Percentiles rank a stretch among this genome's conserved stretches.
phyloP scores from a whole-genome alignment of 2,797 vertebrate genomes.

The Lepidocolaptes lacrymiger region DNA sequence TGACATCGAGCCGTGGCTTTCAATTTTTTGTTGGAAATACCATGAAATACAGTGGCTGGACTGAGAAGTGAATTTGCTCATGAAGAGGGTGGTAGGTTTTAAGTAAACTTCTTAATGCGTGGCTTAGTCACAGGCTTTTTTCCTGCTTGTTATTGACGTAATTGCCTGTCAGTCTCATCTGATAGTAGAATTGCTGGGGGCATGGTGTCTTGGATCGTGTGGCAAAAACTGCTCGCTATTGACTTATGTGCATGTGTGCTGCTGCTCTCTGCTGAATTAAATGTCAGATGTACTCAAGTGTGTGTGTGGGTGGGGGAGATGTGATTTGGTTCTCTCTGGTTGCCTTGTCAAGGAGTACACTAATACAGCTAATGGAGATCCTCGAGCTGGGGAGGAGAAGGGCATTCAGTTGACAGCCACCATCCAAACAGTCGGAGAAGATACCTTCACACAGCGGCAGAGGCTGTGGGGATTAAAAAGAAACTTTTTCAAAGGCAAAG shows the following conservation, averaged over 20 bases:
- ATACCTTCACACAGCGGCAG: neutral
- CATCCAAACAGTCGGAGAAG: conserved; percentile 29
- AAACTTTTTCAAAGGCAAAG: neutral
- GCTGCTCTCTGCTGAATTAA: conserved; percentile 46
- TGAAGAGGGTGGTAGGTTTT: neutral
- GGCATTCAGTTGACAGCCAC: conserved; percentile 21
- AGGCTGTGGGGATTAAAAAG: neutral
- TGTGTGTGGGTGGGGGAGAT: conserved; percentile 26
- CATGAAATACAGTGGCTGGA: neutral
- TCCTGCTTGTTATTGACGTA: conserved; percentile 51
- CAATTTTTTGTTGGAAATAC: neutral
- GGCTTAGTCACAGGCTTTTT: conserved; percentile 48
- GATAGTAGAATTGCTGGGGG: conserved; percentile 63
- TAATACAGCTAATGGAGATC: conserved; percentile 44
- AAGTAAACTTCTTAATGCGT: conserved; percentile 49
- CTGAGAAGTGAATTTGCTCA: neutral
- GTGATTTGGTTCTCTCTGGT: conserved; percentile 40
- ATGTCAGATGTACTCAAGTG: conserved; percentile 54
- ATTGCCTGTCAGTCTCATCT: conserved; percentile 64
- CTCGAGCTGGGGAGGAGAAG: neutral
- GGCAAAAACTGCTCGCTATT: conserved; percentile 48
- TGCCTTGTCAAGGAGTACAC: conserved; percentile 28
- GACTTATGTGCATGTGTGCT: conserved; percentile 41
- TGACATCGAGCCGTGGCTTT: neutral
- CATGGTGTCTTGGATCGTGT: conserved; percentile 45